Conservation (phyloP, 2,888 invertebrate genomes). For the Acanthococcus lagerstroemiae region DNA sequence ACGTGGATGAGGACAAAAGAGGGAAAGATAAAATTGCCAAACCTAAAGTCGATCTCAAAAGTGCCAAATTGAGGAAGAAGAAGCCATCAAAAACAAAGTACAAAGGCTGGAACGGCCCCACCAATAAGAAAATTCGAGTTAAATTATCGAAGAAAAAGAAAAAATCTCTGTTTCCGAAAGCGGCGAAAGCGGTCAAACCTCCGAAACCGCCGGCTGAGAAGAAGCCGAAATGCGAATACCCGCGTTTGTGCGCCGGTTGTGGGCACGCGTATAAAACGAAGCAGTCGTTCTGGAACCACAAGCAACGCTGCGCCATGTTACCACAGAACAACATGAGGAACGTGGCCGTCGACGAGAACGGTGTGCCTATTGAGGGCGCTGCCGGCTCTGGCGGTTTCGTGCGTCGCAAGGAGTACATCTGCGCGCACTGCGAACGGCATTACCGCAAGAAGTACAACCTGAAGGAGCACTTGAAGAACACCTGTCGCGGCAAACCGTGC, state of each 20-base stretch:
- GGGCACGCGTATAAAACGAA: constrained; percentile 23
- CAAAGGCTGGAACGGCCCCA: neutral
- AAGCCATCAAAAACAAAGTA: neutral
- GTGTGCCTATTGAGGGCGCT: constrained; percentile 1
- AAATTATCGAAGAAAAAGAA: constrained; percentile 3
- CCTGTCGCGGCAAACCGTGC: constrained; percentile 20
- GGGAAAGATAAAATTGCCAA: neutral
- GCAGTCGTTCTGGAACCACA: constrained; percentile 23
- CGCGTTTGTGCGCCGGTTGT: constrained; percentile 14
- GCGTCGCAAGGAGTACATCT: constrained; percentile 17
- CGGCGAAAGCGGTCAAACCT: neutral
- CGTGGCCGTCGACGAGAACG: constrained; percentile 1
- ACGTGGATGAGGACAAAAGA: neutral
- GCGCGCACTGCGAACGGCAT: constrained; percentile 17
- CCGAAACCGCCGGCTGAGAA: neutral
- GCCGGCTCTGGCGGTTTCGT: neutral
- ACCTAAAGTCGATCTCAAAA: neutral
- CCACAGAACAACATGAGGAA: constrained; percentile 14
- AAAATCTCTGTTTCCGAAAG: neutral
- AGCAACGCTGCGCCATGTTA: constrained; percentile 20
- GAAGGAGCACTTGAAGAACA: constrained; percentile 17
- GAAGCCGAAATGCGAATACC: constrained; percentile 19
- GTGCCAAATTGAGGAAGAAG: neutral
- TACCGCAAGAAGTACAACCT: constrained; percentile 24
- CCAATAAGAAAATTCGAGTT: neutral